Base-by-base conservation (phyloP, 2,113 vertebrate species). In the Rhea americana region DNA sequence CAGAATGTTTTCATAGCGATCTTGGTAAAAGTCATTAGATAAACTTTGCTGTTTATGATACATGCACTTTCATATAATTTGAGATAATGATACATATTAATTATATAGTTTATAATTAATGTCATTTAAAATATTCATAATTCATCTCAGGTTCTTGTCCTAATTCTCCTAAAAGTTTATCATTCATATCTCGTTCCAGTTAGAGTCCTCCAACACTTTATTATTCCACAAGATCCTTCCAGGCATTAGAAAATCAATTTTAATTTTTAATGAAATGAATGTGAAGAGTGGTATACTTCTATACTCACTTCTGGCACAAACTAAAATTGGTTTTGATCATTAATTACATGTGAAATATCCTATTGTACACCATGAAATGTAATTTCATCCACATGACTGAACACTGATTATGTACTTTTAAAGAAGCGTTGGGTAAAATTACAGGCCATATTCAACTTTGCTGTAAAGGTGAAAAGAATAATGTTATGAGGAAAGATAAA, bases 301-400 rank as follows among this genome's bases (percentile, higher is more conserved):
- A 61, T 48, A 66, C 26, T 90, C 78, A 65, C 17, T 92, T 87
- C 24, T 63, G 28, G 21, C 53, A 66, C 26, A 56, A 16, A 63
- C 37, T 16, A 94, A 91, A 91, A 77, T 86, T 72, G 19, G 0
- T 86, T 93, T 75, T 68, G 68, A 76, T 96, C 47, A 88, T 93
- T 93, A 55, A 75, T 79, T 95, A 37, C 56, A 58, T 82, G 66
- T 37, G 91, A 93, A 94, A 91, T 82, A 86, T 43, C 26, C 53
- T 82, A 43, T 87, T 84, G 35, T 70, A 72, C 37, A 47, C 67
- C 73, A 53, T 88, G 61, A 95, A 96, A 94, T 72, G 8, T 70
- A 82, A 93, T 94, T 95, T 92, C 59, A 90, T 91, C 39, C 92
- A 93, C 81, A 85, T 91, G 90, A 94, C 35, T 84, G 70, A 95